Percentiles rank a stretch among this genome's conserved stretches.
Conservation (phyloP, 2,888 invertebrate species). For the Ophion ventricosus region DNA sequence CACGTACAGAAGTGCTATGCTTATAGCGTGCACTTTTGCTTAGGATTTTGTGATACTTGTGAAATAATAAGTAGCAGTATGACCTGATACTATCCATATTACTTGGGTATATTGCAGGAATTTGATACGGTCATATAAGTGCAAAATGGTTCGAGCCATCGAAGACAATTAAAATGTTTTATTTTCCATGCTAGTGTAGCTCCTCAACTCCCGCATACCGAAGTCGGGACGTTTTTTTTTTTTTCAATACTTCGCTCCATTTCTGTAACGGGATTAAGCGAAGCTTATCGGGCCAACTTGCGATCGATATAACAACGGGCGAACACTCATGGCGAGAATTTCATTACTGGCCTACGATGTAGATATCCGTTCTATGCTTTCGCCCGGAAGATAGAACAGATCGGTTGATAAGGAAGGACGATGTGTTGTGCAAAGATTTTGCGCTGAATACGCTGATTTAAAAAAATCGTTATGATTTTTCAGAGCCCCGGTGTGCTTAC, state of each 20-base stretch:
- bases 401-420: not conserved
- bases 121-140: conserved; percentile 32
- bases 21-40: no score
- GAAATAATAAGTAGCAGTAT: no score
- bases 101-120: no score
- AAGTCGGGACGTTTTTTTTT: not conserved
- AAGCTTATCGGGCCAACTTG: not conserved
- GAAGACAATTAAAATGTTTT: conserved; percentile 60
- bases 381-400: not conserved
- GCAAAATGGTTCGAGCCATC: conserved; percentile 58
- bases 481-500: not conserved
- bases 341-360: not conserved
- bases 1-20: no score
- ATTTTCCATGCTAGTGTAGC: conserved; percentile 29
- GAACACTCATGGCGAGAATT: not conserved
- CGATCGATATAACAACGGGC: not conserved
- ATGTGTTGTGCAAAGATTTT: not conserved
- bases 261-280: not conserved
- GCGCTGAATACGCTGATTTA: not conserved
- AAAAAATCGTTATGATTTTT: not conserved
- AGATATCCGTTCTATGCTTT: not conserved
- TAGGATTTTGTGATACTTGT: no score
- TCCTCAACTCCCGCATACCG: not conserved
- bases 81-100: no score
- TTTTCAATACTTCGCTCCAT: not conserved